Conservation (phyloP, 2,888 invertebrate genomes). For the Leptogaster cylindrica region DNA sequence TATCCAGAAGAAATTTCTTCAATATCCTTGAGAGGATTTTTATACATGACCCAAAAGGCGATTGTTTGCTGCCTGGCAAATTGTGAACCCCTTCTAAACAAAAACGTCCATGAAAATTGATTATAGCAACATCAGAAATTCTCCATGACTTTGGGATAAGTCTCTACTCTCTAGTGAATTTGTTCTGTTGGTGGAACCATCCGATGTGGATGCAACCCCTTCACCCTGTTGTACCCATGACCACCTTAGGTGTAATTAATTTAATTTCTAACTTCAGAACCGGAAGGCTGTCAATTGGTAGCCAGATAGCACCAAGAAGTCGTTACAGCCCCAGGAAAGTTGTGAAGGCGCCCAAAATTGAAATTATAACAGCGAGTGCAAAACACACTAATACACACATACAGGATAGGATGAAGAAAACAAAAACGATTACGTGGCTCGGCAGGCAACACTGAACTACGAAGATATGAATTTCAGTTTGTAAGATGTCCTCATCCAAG, state of each 20-base stretch:
- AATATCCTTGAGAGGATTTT: no score
- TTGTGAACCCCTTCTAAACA: conserved; percentile 11
- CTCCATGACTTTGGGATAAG: not conserved
- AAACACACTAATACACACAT: conserved; percentile 17
- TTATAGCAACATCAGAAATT: conserved; percentile 5
- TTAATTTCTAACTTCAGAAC: conserved; percentile 34
- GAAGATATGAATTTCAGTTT: conserved; percentile 16
- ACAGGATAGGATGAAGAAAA: not conserved
- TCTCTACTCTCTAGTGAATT: not conserved
- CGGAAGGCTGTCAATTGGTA: conserved; percentile 33
- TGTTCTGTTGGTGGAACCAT: not conserved
- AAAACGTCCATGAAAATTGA: conserved; percentile 36
- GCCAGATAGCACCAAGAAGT: conserved; percentile 21
- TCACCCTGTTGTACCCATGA: not conserved
- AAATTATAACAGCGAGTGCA: conserved; percentile 17
- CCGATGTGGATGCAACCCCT: not conserved
- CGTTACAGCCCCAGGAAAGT: conserved; percentile 13
- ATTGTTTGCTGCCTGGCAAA: conserved; percentile 34
- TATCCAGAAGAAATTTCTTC: no score
- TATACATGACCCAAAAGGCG: conserved; percentile 22
- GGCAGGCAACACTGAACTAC: not conserved
- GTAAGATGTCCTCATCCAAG: not conserved
- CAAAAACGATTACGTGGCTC: not conserved
- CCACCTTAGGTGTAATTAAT: conserved; percentile 25
- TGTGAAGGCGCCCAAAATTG: conserved; percentile 31